Evolutionary conservation across 2,113 vertebrate genomes (phyloP), one percentile per base, ranked within the genome.

Genomic region (Protomyctophum bolini): DNA sequence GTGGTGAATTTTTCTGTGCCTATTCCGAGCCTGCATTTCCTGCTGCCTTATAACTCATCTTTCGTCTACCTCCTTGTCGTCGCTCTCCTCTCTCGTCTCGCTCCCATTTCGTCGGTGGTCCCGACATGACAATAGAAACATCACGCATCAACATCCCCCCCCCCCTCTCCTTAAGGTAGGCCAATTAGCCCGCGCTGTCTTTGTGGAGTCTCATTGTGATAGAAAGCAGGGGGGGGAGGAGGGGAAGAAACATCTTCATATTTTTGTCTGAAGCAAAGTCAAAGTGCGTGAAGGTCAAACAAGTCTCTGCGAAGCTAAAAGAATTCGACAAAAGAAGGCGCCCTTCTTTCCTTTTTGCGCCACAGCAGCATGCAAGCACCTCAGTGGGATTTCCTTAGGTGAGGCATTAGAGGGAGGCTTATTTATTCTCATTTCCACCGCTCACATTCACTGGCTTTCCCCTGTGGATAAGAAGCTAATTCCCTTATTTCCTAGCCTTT

Each of bases 401-500:
- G 94, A 95, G 93, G 94, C 92, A 95, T 96, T 96, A 96, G 92
- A 91, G 91, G 93, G 94, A 93, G 92, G 95, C 94, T 96, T 96
- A 95, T 96, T 96, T 95, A 94, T 94, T 94, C 94, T 94, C 94
- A 95, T 95, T 96, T 94, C 90, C 93, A 91, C 89, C 91, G 92
- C 94, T 95, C 94, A 94, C 96, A 95, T 94, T 94, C 93, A 90
- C 89, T 92, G 92, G 80, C 90, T 73, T 21, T 96, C 94, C 95
- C 82, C 92, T 92, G 92, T 91, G 95, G 95, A 90, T 89, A 94
- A 46, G 67, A 92, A 93, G 93, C 94, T 95, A 95, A 97, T 95
- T 96, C 94, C 94, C 94, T 96, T 95, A 95, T 96, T 95, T 95
- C 94, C 94, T 94, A 94, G 94, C 95, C 93, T 93, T 92, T 96